Base-by-base conservation (phyloP, 2,113 vertebrate species). In the Carassius carassius region DNA sequence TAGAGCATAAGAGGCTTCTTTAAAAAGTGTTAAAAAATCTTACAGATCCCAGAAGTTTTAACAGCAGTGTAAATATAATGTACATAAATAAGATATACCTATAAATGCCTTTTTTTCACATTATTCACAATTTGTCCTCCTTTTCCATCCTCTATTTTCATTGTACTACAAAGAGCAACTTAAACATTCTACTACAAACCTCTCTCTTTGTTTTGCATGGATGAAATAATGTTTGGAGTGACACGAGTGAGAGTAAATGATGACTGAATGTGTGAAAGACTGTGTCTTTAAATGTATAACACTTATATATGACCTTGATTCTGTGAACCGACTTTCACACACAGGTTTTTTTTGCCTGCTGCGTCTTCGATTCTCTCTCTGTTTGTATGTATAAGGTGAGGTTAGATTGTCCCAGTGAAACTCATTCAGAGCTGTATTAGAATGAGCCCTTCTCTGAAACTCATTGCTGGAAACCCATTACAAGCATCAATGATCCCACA, bases 381-480 rank as follows among this genome's bases (percentile, higher is more conserved):
- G 29, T 69, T 7, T 69, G 32, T 69, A 1, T 35, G 8, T 69
- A 69, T 41, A 70, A 37, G 32, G 29, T 12, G 10, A 70, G 83
- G 79, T 77, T 63, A 62, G 32, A 21, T 19, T 17, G 65, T 19
- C 65, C 16, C 25, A 69, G 69, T 77, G 51, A 82, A 86, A 51
- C 82, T 65, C 72, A 77, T 69, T 82, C 62, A 85, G 35, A 49
- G 77, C 23, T 23, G 73, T 69, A 81, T 86, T 85, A 83, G 79
- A 44, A 56, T 4, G 29, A 37, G 63, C 47, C 21, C 29, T 56
- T 54, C 49, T 21, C 65, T 81, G 76, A 85, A 73, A 72, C 85
- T 14, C 51, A 41, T 35, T 62, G 81, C 78, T 78, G 78, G 69
- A 86, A 88, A 82, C 29, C 86, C 65, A 89, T 89, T 86, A 89